Evolutionary conservation across 2,797 vertebrate species (phyloP), one percentile per base, ranked within the genome.

Genomic region (Sebastes elongatus): DNA sequence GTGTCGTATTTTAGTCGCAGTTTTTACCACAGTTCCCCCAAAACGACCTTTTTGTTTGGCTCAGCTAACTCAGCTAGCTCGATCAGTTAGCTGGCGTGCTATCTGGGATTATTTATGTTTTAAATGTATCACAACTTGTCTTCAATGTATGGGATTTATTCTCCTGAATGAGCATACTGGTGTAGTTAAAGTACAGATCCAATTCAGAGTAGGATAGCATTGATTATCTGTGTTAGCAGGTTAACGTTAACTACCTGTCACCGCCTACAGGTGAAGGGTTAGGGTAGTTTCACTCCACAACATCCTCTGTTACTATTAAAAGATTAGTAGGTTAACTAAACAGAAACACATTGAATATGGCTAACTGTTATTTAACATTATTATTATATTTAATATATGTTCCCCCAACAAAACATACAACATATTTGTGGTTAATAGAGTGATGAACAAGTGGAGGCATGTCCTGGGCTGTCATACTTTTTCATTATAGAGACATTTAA

Each of bases 11-110:
- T 75, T 14, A 49, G n/a, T 5, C 0, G 6, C 11, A 49, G 13
- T 42, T 80, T 63, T 46, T 53, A 20, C 3, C 11, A 25, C 9
- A 35, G 59, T 76, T 87, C 53, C 16, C 8, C 20, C 76, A 16
- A 16, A 42, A 42, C 74, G 71, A 84, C 71, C 67, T 89, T 93
- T 92, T 87, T 89, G 87, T 93, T 83, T 78, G 82, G 75, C 30
- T 90, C 30, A 52, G 71, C 86, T 81, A 33, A 76, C 60, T 35
- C 33, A 42, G 38, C 72, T 80, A 86, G 79, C 83, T 65, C 32
- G 14, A 10, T 32, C 30, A 74, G 56, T 74, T 84, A 87, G 85
- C 86, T 60, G 10, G n/a, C 70, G 27, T 75, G 80, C 79, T 78
- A 77, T 27, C 25, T 52, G 76, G 74, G 67, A 82, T 82, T 87